These are phyloP conservation scores for Lutraria lutraria DNA, from an alignment of 2,888 invertebrate species.

Conservation along the genomic window DNA sequence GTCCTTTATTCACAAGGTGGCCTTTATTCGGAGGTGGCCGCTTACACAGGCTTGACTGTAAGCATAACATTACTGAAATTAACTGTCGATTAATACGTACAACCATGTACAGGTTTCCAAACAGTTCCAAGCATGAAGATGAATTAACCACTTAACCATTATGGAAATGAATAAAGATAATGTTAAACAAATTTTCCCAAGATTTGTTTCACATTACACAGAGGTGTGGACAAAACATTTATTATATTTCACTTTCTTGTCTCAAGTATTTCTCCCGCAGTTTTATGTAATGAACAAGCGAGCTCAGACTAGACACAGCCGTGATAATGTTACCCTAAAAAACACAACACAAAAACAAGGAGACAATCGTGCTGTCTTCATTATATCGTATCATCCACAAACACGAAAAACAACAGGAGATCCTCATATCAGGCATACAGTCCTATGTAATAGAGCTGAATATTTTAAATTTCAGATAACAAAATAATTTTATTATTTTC, in stretches of 20 bases:
- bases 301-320: not conserved
- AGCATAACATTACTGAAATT: too few species aligned
- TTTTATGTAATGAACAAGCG: slow-evolving; percentile 2
- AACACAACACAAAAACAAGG: slow-evolving; percentile 12
- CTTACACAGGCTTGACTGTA: too few species aligned
- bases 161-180: not conserved
- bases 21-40: too few species aligned
- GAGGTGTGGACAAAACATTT: slow-evolving; percentile 8
- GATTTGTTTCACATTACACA: not conserved
- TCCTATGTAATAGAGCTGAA: not conserved
- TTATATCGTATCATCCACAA: not conserved
- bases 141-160: too few species aligned
- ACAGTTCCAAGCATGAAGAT: too few species aligned
- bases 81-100: too few species aligned
- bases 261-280: not conserved
- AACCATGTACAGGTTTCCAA: too few species aligned
- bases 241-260: not conserved
- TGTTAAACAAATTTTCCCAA: not conserved
- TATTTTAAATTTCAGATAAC: not conserved
- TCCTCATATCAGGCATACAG: not conserved
- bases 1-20: too few species aligned
- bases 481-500: not conserved
- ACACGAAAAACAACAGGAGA: not conserved
- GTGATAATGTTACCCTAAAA: not conserved
- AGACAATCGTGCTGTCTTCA: not conserved